Evolutionary conservation across 2,797 vertebrate species (phyloP), one percentile per base, ranked within the genome.

Genomic region (Crax fasciolata): DNA sequence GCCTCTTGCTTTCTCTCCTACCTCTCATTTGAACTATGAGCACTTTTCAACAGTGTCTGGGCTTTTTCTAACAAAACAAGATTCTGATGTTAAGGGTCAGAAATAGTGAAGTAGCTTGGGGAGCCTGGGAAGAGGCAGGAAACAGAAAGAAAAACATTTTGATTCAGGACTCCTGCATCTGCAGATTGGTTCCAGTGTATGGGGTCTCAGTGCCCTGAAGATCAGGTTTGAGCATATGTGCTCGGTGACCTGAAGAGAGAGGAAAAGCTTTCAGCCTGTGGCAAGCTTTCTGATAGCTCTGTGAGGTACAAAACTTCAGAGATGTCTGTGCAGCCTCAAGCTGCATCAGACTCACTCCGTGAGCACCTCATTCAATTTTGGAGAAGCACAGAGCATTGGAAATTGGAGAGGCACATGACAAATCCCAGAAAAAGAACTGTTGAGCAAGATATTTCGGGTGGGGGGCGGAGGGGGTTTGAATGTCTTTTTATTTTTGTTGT

Each of bases 91-190:
- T 32, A 0, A 68, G 41, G 87, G 87, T 93, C 73, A 85, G 62
- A 23, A 78, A 8, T 8, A 27, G 19, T 24, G 41, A 90, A 92
- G 84, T 48, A 54, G 70, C 35, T 1, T 35, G n/a, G 94, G 79
- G 91, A 91, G 46, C 8, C 78, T 85, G 84, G 76, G 30, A 81
- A 75, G 62, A 66, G 54, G 58, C 68, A 81, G 85, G 83, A 75
- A 85, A 70, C 46, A 68, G 68, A 77, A 93, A 83, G n/a, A 49
- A 78, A 91, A 92, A 58, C 54, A 14, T 74, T 85, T 48, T 27
- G 23, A 27, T 63, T 35, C 46, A 75, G 70, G 62, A 87, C 25
- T 65, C 32, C 54, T 63, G 28, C 35, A 39, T 76, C 44, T 32
- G 7, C 17, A 39, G 61, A 1, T 44, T 51, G 49, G 1, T 52